These are phyloP conservation scores for Chiloscyllium plagiosum DNA, from an alignment of 2,113 vertebrate genomes.

Conservation along the genomic window DNA sequence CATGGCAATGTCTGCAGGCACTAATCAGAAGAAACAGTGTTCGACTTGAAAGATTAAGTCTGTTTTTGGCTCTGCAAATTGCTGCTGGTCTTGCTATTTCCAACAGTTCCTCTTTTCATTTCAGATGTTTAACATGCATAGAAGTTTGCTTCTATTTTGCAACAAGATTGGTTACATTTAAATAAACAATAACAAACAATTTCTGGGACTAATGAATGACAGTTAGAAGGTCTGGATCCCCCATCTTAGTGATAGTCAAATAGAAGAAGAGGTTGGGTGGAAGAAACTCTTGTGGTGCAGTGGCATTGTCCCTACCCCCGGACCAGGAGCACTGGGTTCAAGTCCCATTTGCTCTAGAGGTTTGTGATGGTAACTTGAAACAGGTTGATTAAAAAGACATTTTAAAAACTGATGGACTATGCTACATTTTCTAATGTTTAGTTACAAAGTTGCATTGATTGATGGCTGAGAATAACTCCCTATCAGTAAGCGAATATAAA, in stretches of 20 bases:
- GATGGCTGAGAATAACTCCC: neutral
- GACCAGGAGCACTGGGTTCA: too few relatives aligned
- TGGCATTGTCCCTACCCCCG: too few relatives aligned
- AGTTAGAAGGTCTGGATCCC: neutral
- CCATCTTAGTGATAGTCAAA: neutral
- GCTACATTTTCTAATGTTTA: neutral
- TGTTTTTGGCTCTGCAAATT: too few relatives aligned
- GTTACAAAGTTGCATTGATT: neutral
- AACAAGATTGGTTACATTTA: neutral
- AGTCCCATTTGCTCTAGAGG: too few relatives aligned
- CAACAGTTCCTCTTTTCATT: too few relatives aligned
- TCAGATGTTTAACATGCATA: too few relatives aligned
- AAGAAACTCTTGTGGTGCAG: neutral
- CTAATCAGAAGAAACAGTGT: too few relatives aligned
- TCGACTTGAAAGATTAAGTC: too few relatives aligned
- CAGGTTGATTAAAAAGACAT: neutral
- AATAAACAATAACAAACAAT: neutral
- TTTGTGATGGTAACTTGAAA: too few relatives aligned
- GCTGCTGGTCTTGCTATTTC: too few relatives aligned
- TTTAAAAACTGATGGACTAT: neutral
- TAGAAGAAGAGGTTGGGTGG: neutral
- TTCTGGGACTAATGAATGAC: neutral
- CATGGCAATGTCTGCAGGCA: too few relatives aligned
- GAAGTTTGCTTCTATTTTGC: neutral
- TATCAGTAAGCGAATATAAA: neutral